Conservation (phyloP, 2,113 vertebrate species). For the Mugil cephalus region DNA sequence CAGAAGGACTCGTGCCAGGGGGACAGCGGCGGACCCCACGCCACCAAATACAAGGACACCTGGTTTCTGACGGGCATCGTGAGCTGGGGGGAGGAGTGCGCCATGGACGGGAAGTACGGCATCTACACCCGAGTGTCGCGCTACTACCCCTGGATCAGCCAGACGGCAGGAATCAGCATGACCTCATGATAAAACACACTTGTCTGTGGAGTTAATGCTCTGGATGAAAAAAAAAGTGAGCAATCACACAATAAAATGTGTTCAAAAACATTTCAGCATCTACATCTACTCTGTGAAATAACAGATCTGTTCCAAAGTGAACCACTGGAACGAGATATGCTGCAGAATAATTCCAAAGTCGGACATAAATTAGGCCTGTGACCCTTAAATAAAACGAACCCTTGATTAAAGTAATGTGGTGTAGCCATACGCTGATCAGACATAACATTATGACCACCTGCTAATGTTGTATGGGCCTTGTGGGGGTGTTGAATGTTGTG, state of each 20-base stretch:
- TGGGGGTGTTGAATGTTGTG: no score
- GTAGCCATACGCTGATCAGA: no score
- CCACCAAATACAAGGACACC: conserved; percentile 84
- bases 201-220: background rate
- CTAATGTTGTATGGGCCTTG: no score
- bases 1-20: conserved; percentile 91
- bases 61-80: conserved; percentile 95
- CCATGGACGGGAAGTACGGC: conserved; percentile 90
- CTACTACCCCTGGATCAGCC: conserved; percentile 89
- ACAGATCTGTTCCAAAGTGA: no score
- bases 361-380: no score
- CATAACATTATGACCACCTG: no score
- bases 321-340: no score
- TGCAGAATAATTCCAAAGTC: no score
- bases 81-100: conserved; percentile 97
- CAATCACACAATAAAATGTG: conserved; percentile 32
- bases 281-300: background rate
- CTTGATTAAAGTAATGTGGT: no score
- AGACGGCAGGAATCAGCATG: conserved; percentile 67
- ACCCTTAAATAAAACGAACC: no score
- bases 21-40: conserved; percentile 93
- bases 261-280: background rate
- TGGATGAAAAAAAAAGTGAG: no score
- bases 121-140: conserved; percentile 91
- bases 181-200: conserved; percentile 9